These are phyloP conservation scores for Saccostrea cuccullata DNA, from an alignment of 1,140 invertebrate species.

Conservation along the genomic window DNA sequence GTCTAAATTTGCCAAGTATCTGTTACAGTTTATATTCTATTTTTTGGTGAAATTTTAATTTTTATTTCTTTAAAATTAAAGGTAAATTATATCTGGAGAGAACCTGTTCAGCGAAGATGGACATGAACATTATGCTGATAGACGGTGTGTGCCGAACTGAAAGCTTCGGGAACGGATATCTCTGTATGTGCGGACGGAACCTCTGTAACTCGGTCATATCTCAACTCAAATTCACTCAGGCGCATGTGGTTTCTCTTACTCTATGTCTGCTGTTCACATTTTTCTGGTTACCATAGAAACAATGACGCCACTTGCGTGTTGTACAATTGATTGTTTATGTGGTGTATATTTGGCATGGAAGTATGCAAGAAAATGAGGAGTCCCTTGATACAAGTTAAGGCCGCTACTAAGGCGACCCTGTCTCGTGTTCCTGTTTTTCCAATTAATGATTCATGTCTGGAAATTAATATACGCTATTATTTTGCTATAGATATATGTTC, in stretches of 20 bases:
- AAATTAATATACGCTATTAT: conserved; percentile 34
- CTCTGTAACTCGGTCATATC: conserved; percentile 63
- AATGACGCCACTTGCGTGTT: conserved; percentile 38
- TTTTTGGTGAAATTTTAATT: too few relatives aligned
- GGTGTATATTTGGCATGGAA: conserved; percentile 5
- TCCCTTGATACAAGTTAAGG: not conserved
- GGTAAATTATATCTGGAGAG: conserved; percentile 66
- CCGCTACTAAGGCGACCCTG: not conserved
- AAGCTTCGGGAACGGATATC: conserved; percentile 68
- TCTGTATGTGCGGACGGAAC: conserved; percentile 73
- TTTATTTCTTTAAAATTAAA: conserved; percentile 43
- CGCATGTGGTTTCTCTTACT: conserved; percentile 24
- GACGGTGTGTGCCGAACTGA: conserved; percentile 71
- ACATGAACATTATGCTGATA: conserved; percentile 69
- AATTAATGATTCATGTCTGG: conserved; percentile 25
- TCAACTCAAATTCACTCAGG: conserved; percentile 21
- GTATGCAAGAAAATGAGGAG: conserved; percentile 18
- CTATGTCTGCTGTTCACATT: conserved; percentile 30
- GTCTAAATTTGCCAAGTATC: too few relatives aligned
- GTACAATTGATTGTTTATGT: conserved; percentile 4
- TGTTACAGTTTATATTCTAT: too few relatives aligned
- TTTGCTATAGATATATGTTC: not conserved
- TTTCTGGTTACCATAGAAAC: conserved; percentile 33
- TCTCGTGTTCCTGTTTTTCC: not conserved
- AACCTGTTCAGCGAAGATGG: conserved; percentile 66